A percentile compares a stretch with the other conserved stretches of the same genome.
These are phyloP conservation scores for Andrena bicolor DNA, from an alignment of 2,888 invertebrate species.

Conservation along the genomic window DNA sequence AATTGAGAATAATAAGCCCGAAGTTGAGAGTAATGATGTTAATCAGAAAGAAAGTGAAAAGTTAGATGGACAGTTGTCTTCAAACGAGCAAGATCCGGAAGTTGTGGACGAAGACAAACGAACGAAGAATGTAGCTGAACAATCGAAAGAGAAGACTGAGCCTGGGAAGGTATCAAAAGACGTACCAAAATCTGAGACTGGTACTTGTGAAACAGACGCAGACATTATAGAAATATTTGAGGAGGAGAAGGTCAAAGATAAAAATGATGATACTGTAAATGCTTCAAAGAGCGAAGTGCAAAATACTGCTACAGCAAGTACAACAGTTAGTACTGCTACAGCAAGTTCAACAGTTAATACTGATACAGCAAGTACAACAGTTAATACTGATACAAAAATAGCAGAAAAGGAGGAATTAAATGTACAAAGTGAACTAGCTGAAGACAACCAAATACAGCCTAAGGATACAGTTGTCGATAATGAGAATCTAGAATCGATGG, in stretches of 20 bases:
- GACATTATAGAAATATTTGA: slow-evolving; percentile 81
- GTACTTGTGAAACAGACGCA: slow-evolving; percentile 71
- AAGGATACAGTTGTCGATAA: slow-evolving; percentile 31
- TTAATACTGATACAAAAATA: slow-evolving; percentile 15
- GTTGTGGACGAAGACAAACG: slow-evolving; percentile 44
- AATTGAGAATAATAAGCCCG: slow-evolving; percentile 59
- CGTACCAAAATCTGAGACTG: slow-evolving; percentile 40
- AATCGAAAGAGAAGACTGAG: slow-evolving; percentile 19
- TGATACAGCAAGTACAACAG: not conserved
- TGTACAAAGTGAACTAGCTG: slow-evolving; percentile 16
- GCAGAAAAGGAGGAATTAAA: slow-evolving; percentile 39
- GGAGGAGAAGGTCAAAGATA: slow-evolving; percentile 76
- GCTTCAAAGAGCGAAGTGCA: slow-evolving; percentile 32
- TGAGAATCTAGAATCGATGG: slow-evolving; percentile 28
- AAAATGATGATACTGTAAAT: slow-evolving; percentile 35
- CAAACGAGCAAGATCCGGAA: slow-evolving; percentile 17
- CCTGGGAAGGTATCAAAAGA: slow-evolving; percentile 5
- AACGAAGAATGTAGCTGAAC: slow-evolving; percentile 40
- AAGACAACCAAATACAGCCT: slow-evolving; percentile 43
- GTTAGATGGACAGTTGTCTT: slow-evolving; percentile 12
- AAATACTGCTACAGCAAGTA: not conserved
- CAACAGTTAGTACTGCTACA: slow-evolving; percentile 9
- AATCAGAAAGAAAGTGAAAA: slow-evolving; percentile 32
- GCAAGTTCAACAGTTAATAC: not conserved
- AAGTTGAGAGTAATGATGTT: slow-evolving; percentile 16